Base-by-base conservation (phyloP, 2,797 vertebrate species). In the Moxostoma hubbsi region DNA sequence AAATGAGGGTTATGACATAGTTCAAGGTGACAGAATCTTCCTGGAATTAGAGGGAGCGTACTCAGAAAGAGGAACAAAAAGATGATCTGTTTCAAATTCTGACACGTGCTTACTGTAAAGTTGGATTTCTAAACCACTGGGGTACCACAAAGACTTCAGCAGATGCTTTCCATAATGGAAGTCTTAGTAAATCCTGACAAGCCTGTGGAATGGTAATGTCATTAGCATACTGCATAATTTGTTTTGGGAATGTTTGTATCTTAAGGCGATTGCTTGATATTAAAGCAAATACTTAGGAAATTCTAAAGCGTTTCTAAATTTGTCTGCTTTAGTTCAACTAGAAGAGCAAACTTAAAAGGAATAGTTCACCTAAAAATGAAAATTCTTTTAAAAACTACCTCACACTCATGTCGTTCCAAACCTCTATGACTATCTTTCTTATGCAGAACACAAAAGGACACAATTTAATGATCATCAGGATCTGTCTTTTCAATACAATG, bases 61-160 rank as follows among this genome's bases (percentile, higher is more conserved):
- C 89, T 89, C 46, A 63, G 89, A 90, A 92, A 90, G 88, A 83
- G 85, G 87, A 90, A 91, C 91, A 92, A 92, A 75, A 79, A 89
- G 85, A 75, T 82, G 90, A 88, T 88, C 89, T 92, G 92, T 90
- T 92, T 92, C 92, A 93, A 91, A 93, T 91, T 92, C 92, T 92
- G 92, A 93, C 92, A 93, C 92, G 91, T 93, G 89, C 90, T 88
- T 5, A 88, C 90, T 91, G 91, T 93, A 93, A 93, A 93, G 89
- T 89, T 90, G 91, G 90, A 91, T 92, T 93, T 92, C 91, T 90
- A 87, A 92, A 90, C 89, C 90, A 92, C 91, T 90, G 89, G 92
- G 92, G 90, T 89, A 87, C 86, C 47, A 88, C 90, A 92, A 91
- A 91, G 91, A 91, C 90, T 92, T 91, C 91, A 93, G 90, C 92